Evolutionary conservation across 2,888 invertebrate species (phyloP).

Genomic region (Ellobium chinense): DNA sequence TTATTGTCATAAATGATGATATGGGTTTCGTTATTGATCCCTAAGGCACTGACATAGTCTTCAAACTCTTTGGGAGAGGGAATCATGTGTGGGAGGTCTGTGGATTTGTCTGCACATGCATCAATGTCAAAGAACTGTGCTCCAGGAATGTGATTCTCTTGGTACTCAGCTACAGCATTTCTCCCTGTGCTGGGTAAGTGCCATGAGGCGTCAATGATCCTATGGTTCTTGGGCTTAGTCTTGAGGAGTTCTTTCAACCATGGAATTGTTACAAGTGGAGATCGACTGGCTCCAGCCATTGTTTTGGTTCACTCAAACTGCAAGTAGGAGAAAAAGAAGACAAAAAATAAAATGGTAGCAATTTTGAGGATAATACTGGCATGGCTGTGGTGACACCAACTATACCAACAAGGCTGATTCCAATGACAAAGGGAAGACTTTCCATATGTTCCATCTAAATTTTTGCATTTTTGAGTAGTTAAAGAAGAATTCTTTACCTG

Average conservation of each 20-base stretch:
- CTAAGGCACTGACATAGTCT: slow-evolving; percentile 60
- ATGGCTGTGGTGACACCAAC: too few species aligned
- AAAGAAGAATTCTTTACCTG: too few species aligned
- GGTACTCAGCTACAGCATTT: slow-evolving; percentile 65
- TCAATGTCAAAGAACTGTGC: slow-evolving; percentile 75
- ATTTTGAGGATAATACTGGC: too few species aligned
- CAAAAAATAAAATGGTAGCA: too few species aligned
- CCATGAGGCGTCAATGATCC: slow-evolving; percentile 73
- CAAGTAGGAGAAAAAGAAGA: neutral
- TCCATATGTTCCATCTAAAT: too few species aligned
- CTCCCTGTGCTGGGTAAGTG: slow-evolving; percentile 67
- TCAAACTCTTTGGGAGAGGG: slow-evolving; percentile 61
- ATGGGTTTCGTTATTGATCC: slow-evolving; percentile 63
- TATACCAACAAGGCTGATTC: too few species aligned
- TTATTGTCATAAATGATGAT: slow-evolving; percentile 64
- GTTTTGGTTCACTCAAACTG: neutral
- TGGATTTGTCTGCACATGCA: slow-evolving; percentile 66
- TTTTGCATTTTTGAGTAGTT: too few species aligned
- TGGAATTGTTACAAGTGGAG: slow-evolving; percentile 48
- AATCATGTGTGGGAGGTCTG: slow-evolving; percentile 68
- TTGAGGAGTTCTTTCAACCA: slow-evolving; percentile 47
- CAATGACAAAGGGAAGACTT: too few species aligned
- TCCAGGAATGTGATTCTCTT: slow-evolving; percentile 71
- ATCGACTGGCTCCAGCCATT: neutral
- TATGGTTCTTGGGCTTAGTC: slow-evolving; percentile 48